Percentiles rank a stretch among this genome's conserved stretches.
phyloP scores from a whole-genome alignment of 2,113 vertebrate species.

The Talpa occidentalis region DNA sequence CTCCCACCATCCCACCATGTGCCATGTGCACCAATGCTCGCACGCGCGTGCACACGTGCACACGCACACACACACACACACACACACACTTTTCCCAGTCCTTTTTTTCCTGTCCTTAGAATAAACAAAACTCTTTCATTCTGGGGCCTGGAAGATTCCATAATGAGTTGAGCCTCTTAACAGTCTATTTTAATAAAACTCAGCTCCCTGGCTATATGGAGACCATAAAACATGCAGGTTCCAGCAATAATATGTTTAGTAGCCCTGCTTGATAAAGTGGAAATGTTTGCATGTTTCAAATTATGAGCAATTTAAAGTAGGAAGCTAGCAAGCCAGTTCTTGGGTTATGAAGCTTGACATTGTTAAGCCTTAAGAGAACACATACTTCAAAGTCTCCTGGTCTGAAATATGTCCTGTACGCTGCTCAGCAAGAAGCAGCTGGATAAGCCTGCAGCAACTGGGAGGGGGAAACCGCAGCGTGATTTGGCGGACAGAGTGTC shows the following conservation, averaged over 20 bases:
- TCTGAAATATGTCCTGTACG: slow-evolving; percentile 82
- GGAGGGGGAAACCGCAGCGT: background rate
- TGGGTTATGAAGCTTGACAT: slow-evolving; percentile 90
- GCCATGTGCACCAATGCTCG: too few relatives aligned
- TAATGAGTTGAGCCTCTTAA: slow-evolving; percentile 89
- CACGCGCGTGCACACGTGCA: too few relatives aligned
- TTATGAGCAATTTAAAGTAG: slow-evolving; percentile 90
- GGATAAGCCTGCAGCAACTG: background rate
- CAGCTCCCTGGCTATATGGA: slow-evolving; percentile 86
- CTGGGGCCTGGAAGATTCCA: slow-evolving; percentile 83
- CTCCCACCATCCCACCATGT: background rate
- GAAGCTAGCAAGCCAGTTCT: slow-evolving; percentile 87
- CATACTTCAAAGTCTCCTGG: slow-evolving; percentile 84
- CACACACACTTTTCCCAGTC: background rate
- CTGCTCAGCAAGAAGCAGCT: slow-evolving; percentile 65
- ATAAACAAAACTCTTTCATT: slow-evolving; percentile 88
- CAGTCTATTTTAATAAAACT: slow-evolving; percentile 90
- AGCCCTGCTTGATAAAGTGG: slow-evolving; percentile 89
- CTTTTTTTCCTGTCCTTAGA: slow-evolving; percentile 69
- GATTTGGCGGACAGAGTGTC: background rate
- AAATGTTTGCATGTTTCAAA: slow-evolving; percentile 91
- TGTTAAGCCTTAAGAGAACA: slow-evolving; percentile 88
- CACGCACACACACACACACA: background rate
- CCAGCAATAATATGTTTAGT: slow-evolving; percentile 89
- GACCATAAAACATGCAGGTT: slow-evolving; percentile 89